phyloP scores from a whole-genome alignment of 2,797 vertebrate genomes.

The Eurystomus glaucurus region DNA sequence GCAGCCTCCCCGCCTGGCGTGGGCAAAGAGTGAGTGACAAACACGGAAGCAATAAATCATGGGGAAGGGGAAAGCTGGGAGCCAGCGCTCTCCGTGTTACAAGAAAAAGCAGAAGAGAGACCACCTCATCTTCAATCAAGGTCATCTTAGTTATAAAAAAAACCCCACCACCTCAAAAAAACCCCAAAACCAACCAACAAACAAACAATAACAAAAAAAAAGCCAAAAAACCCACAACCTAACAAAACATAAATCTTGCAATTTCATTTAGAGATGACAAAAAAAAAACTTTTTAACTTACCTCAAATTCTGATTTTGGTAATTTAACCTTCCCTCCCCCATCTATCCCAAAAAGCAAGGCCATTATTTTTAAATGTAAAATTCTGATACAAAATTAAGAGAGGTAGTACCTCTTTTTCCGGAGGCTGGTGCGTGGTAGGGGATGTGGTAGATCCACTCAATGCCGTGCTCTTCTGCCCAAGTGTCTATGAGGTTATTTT shows the following conservation, averaged over 20 bases:
- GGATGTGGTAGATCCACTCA: too few relatives aligned
- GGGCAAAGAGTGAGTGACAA: too few relatives aligned
- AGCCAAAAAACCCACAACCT: background rate
- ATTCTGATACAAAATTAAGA: background rate
- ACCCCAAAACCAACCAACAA: too few relatives aligned
- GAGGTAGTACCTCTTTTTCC: background rate
- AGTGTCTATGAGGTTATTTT: too few relatives aligned
- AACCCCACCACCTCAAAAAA: too few relatives aligned
- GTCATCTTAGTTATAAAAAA: background rate
- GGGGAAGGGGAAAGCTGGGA: background rate
- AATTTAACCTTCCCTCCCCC: background rate
- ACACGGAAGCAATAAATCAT: accelerated
- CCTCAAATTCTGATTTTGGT: background rate
- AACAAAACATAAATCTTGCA: background rate
- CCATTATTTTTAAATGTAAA: background rate
- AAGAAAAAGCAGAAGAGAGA: background rate
- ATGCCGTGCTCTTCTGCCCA: too few relatives aligned
- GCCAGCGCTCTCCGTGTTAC: accelerated
- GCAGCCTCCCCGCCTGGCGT: background rate
- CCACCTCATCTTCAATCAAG: accelerated
- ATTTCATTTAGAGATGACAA: background rate
- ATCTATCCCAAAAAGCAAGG: background rate
- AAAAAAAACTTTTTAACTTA: background rate
- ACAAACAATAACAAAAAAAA: too few relatives aligned
- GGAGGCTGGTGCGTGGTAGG: too few relatives aligned